Evolutionary conservation across 2,113 vertebrate species (phyloP).

Genomic region (Myrmophylax atrothorax): DNA sequence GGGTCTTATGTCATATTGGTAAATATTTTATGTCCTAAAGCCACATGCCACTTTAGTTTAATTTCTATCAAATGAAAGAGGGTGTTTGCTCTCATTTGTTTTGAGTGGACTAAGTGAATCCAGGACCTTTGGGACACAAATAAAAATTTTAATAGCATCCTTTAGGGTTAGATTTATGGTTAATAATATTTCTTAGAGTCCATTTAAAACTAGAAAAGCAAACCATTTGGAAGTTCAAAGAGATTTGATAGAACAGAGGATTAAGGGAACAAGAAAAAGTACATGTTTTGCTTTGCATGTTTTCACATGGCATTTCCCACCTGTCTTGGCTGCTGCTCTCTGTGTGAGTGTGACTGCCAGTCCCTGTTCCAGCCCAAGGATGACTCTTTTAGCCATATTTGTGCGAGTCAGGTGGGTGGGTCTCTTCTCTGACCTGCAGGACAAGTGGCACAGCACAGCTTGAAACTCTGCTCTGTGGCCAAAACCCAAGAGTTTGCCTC

Average conservation of each 20-base stretch:
- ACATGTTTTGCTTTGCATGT: not conserved
- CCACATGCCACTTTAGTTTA: constrained; percentile 30
- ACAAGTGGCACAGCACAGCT: not conserved
- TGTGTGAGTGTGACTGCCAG: not conserved
- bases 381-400: not conserved
- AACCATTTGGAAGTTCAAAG: not conserved
- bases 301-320: not conserved
- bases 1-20: constrained; percentile 28
- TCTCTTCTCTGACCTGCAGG: not conserved
- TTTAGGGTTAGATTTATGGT: constrained; percentile 58
- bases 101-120: constrained; percentile 43
- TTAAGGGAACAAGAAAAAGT: not conserved
- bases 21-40: constrained; percentile 71
- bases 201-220: constrained; percentile 42
- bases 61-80: constrained; percentile 43
- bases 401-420: not conserved
- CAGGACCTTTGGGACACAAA: constrained; percentile 12
- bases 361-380: not conserved
- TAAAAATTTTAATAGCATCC: constrained; percentile 15
- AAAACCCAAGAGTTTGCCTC: not conserved
- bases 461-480: not conserved
- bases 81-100: not conserved
- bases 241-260: not conserved
- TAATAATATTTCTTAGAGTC: constrained; percentile 47
- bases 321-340: not conserved